Base-by-base conservation (phyloP, 1,140 invertebrate genomes). In the Chrysomallon squamiferum region DNA sequence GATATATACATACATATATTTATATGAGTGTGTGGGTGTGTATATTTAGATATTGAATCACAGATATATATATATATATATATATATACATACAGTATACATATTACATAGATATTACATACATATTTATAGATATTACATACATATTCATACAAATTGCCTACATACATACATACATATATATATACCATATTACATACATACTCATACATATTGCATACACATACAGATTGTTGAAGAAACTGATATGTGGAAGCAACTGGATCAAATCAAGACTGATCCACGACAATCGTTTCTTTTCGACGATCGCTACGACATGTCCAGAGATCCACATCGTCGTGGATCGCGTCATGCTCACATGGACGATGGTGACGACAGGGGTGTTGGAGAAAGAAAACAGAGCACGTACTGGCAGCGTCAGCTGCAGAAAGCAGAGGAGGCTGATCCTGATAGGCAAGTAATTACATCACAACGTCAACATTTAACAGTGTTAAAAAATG, bases 241-340 rank as follows among this genome's bases (percentile, higher is more conserved):
- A 69, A 66, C 74, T 30, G 81, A 84, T 22, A 85, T 85, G 83
- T 85, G 83, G 83, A 71, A 71, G 62, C 78, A 78, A n/a, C 38
- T 63, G 69, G 72, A 38, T 15, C 35, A 38, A 15, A 15, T 38
- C 6, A 38, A 38, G 35, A 35, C n/a, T 25, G n/a, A 33, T 58
- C 41, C 65, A 15, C 73, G 66, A 18, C 68, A 71, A 35, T 74
- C 65, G 7, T 68, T 69, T 25, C 59, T 76, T 1, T 61, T 69
- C 47, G 74, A 73, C 50, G 45, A 62, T 18, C 22, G 74, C 32
- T 59, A 38, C 52, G 72, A 74, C 20, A 71, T 65, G 66, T 64
- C 50, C 22, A 61, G 66, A 66, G 62, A 75, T 29, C 59, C 64
- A 62, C 27, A 49, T 20, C 11, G 59, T 18, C 52, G 58, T 18